Percentiles rank a stretch among this genome's conserved stretches.
These are phyloP conservation scores for Unio pictorum DNA, from an alignment of 2,888 invertebrate species.

Conservation along the genomic window DNA sequence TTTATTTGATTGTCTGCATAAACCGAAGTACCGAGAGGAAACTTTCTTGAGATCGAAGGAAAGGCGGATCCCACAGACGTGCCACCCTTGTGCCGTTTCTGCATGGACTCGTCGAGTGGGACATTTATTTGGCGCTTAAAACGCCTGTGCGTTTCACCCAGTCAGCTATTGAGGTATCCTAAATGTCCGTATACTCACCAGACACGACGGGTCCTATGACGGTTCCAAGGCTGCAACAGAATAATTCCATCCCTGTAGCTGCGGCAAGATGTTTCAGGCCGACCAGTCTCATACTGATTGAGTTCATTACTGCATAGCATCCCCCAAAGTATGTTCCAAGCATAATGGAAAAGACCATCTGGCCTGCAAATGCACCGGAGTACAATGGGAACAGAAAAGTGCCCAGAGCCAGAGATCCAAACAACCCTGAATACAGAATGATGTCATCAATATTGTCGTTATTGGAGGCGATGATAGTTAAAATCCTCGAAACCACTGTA, in stretches of 20 bases:
- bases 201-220: constrained; percentile 38
- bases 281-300: constrained; percentile 32
- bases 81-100: no score
- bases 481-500: constrained; percentile 29
- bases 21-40: no score
- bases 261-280: constrained; percentile 29
- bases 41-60: no score
- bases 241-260: constrained; percentile 35
- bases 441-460: constrained; percentile 36
- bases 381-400: constrained; percentile 37
- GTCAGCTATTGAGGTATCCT: no score
- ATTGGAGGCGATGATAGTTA: constrained; percentile 28
- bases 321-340: constrained; percentile 41
- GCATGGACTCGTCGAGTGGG: no score
- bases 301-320: constrained; percentile 41
- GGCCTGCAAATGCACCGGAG: constrained; percentile 25
- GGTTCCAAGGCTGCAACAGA: constrained; percentile 32
- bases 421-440: constrained; percentile 31
- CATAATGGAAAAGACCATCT: constrained; percentile 28
- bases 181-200: constrained; percentile 17
- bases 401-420: constrained; percentile 28
- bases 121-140: no score
- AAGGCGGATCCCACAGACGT: no score
- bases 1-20: no score
- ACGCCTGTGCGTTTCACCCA: no score